These are phyloP conservation scores for Mesocentrotus franciscanus DNA, from an alignment of 53 echinoderm and acorn worm species.

Conservation along the genomic window DNA sequence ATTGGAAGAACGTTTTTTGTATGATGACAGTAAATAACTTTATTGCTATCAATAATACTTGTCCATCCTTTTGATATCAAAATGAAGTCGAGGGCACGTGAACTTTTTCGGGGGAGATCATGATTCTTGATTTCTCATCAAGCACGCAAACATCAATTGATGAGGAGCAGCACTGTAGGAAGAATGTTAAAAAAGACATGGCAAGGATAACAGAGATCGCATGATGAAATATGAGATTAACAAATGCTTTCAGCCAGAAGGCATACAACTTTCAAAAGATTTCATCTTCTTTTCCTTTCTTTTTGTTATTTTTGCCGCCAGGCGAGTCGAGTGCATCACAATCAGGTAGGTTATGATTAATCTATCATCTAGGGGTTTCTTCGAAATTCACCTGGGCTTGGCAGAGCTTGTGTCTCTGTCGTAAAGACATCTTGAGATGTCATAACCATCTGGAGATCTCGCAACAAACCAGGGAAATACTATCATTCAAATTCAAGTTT, in stretches of 20 bases:
- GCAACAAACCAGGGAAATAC: not conserved
- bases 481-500: not conserved
- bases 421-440: not conserved
- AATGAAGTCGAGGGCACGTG: not conserved
- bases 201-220: not conserved
- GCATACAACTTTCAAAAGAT: not conserved
- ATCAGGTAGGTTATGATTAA: not conserved
- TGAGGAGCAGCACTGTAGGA: not conserved
- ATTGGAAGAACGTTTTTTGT: not conserved
- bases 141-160: not conserved
- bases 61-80: not conserved
- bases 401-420: not conserved
- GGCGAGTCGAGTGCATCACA: not conserved
- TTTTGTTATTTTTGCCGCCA: not conserved
- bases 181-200: not conserved
- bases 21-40: not conserved
- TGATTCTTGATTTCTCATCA: not conserved
- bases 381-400: not conserved
- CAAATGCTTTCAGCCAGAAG: not conserved
- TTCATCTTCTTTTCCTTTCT: no score
- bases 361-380: not conserved
- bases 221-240: not conserved
- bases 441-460: not conserved
- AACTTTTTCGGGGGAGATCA: not conserved
- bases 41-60: constrained; percentile 14